phyloP scores from a whole-genome alignment of 2,888 invertebrate species.

The Brachyptera putata region DNA sequence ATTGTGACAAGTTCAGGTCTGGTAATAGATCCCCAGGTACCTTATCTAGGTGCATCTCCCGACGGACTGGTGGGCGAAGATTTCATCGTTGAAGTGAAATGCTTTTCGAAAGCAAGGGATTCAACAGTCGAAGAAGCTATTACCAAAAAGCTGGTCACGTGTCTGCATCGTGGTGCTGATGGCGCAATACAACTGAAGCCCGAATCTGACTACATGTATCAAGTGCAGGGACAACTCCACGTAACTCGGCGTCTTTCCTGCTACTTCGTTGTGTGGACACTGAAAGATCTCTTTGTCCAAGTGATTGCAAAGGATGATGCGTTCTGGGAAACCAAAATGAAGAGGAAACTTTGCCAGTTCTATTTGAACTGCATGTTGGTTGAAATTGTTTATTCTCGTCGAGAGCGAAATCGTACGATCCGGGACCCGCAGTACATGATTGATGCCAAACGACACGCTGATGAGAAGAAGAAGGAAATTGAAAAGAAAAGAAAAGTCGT shows the following conservation, averaged over 20 bases:
- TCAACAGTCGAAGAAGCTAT: not conserved
- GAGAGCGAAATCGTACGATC: too few relatives aligned
- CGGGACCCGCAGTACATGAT: too few relatives aligned
- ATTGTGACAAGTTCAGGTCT: conserved; percentile 35
- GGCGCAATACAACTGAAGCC: not conserved
- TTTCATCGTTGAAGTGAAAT: too few relatives aligned
- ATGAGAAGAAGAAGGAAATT: too few relatives aligned
- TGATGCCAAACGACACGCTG: too few relatives aligned
- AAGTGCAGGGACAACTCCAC: conserved; percentile 23
- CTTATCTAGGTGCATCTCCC: conserved; percentile 15
- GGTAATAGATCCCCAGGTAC: conserved; percentile 34
- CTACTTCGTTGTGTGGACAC: conserved; percentile 10
- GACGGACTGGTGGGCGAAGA: conserved; percentile 19
- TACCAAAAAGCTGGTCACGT: not conserved
- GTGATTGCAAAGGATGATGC: conserved; percentile 13
- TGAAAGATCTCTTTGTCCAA: conserved; percentile 1
- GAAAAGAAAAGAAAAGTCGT: too few relatives aligned
- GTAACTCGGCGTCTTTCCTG: conserved; percentile 12
- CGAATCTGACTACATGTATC: conserved; percentile 1
- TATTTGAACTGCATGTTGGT: conserved; percentile 19
- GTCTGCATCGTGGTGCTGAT: not conserved
- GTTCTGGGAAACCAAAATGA: conserved; percentile 20
- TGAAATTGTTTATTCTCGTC: conserved; percentile 14
- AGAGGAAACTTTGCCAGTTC: conserved; percentile 5
- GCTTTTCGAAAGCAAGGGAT: conserved; percentile 8